These are phyloP conservation scores for Teleopsis dalmanni DNA, from an alignment of 1,140 invertebrate species.

Conservation along the genomic window DNA sequence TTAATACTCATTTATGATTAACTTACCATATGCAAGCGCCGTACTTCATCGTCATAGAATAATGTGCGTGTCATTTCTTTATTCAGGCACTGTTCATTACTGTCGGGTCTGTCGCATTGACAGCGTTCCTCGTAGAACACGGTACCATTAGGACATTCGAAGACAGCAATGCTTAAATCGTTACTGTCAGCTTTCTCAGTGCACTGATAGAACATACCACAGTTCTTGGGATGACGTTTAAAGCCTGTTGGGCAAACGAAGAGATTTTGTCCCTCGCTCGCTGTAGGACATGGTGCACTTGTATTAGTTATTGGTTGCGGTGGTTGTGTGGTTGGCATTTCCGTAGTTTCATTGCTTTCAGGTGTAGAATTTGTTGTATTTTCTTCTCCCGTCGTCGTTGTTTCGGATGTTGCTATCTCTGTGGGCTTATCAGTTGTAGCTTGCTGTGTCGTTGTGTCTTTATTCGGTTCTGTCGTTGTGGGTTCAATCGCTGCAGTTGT, in stretches of 20 bases:
- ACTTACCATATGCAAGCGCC: slow-evolving; percentile 46
- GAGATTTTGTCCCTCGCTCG: slow-evolving; percentile 58
- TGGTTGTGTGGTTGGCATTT: slow-evolving; percentile 15
- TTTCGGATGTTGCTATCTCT: slow-evolving; percentile 14
- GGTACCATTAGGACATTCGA: slow-evolving; percentile 67
- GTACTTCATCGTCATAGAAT: slow-evolving; percentile 48
- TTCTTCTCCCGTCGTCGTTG: slow-evolving; percentile 22
- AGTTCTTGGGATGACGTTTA: slow-evolving; percentile 72
- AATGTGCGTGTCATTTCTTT: slow-evolving; percentile 24
- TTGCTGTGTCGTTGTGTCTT: slow-evolving; percentile 13
- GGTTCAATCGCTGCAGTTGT: slow-evolving; percentile 18
- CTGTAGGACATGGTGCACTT: slow-evolving; percentile 45
- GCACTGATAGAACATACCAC: slow-evolving; percentile 79
- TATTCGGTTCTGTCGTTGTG: slow-evolving; percentile 21
- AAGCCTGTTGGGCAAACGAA: slow-evolving; percentile 74
- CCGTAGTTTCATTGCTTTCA: slow-evolving; percentile 18
- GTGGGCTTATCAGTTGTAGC: slow-evolving; percentile 17
- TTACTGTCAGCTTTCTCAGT: slow-evolving; percentile 54
- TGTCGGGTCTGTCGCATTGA: slow-evolving; percentile 53
- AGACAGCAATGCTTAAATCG: slow-evolving; percentile 62
- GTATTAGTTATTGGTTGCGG: slow-evolving; percentile 28
- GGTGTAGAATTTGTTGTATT: slow-evolving; percentile 10
- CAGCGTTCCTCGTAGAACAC: slow-evolving; percentile 65
- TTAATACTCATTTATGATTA: not conserved
- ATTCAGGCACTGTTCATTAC: slow-evolving; percentile 22